Evolutionary conservation across 2,797 vertebrate species (phyloP).

Genomic region (Bucorvus abyssinicus): DNA sequence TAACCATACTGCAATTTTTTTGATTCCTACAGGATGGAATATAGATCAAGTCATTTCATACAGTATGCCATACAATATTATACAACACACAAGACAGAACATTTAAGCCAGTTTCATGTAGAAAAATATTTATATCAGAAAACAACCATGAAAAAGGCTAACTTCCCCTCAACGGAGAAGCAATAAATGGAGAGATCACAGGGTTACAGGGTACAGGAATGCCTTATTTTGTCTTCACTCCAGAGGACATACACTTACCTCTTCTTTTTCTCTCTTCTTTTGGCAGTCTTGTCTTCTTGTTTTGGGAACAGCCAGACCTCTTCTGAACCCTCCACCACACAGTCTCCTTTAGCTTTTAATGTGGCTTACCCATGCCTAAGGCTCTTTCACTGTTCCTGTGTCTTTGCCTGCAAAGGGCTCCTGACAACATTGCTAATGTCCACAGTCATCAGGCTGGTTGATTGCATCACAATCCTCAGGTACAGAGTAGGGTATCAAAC

Average conservation of each 20-base stretch:
- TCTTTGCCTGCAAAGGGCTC: not conserved
- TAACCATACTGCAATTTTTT: not conserved
- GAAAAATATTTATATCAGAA: slow-evolving; percentile 43
- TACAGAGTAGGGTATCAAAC: not conserved
- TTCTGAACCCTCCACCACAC: not conserved
- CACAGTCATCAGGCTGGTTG: not conserved
- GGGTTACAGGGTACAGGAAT: not conserved
- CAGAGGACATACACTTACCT: not conserved
- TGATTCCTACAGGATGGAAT: not conserved
- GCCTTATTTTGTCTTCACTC: not conserved
- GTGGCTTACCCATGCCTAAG: not conserved
- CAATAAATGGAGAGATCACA: not conserved
- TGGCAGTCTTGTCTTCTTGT: not conserved
- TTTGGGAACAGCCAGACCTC: not conserved
- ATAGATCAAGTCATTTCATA: not conserved
- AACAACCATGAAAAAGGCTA: not conserved
- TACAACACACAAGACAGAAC: not conserved
- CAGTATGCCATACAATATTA: not conserved
- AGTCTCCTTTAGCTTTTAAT: not conserved
- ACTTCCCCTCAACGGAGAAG: not conserved
- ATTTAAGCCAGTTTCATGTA: slow-evolving; percentile 10
- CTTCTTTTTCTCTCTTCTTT: not conserved
- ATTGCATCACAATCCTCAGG: not conserved
- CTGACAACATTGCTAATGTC: not conserved
- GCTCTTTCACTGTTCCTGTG: not conserved